Base-by-base conservation (phyloP, 1,140 invertebrate species). In the Ceratina calcarata region DNA sequence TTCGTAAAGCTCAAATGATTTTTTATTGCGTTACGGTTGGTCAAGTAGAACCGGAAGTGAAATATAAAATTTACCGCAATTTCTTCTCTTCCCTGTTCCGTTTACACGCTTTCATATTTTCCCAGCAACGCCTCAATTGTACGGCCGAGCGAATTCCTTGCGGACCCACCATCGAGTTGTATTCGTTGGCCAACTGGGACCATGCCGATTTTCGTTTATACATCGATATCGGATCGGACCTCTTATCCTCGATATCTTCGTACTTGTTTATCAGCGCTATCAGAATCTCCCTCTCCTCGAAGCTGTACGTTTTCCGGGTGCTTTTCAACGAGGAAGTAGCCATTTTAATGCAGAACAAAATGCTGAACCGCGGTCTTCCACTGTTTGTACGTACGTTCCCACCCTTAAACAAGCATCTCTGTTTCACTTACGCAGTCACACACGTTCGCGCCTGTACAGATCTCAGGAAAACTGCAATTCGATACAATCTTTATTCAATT, bases 61-160 rank as follows among this genome's bases (percentile, higher is more conserved):
- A 60, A 55, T 32, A 3, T 65, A 27, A 20, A 53, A 22, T 27
- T 86, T 85, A 88, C 86, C 86, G 73, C 0, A 78, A 62, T 37
- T 78, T 85, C 13, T 80, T 85, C 32, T 87, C 83, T 20, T 88
- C 86, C 0, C 86, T 83, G 81, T 86, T 85, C 32, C 84, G 84
- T 76, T 89, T 89, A 37, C 87, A 88, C 7, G 86, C 86, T 64
- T 90, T 90, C 88, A 90, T 90, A 61, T 89, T 90, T 73, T 90
- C 89, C 89, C 89, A 90, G 22, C 89, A 90, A 57, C 89, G 86
- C 67, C 87, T 80, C 8, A 90, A 66, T 55, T 90, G 89, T 15
- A 88, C 72, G 1, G 81, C 78, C 0, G 89, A 87, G 22, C 89
- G 80, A 0, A 84, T 58, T 16, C 82, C 79, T 22, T 85, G 81